Evolutionary conservation across 2,888 invertebrate genomes (phyloP), one percentile per base, ranked within the genome.

Genomic region (Apodemia zela): DNA sequence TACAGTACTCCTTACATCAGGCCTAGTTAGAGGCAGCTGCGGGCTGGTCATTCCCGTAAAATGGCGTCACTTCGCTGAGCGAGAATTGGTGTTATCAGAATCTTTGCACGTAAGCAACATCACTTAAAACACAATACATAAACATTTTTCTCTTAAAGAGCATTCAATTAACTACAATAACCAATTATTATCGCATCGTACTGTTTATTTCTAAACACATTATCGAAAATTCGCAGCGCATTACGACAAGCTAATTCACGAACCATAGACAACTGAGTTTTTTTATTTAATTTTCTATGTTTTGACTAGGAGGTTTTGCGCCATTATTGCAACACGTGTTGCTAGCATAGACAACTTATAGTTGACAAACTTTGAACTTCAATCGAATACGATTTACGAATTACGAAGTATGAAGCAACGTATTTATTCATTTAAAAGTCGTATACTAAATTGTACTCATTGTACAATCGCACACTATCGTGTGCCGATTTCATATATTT

Each of bases 1-100:
- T 75, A 84, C 74, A 82, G 80, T 78, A 79, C 84, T 86, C 87
- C 88, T 90, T 86, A 90, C 90, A 90, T 89, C 85, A 81, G 88
- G 88, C 85, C 86, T 84, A 86, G 76, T 85, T 78, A 79, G 85
- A 87, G 82, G 87, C 92, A 87, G 89, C 90, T 87, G 87, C 90
- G 84, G 88, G 89, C 92, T 90, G 91, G 85, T 91, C 92, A 92
- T 91, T 90, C 91, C 91, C 91, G 91, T 92, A 92, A 92, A 92
- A 92, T 92, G 92, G 92, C 92, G 92, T 92, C 92, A 92, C 91
- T 91, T 83, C 83, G 83, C 85, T 79, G 82, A 82, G 86, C 82
- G 89, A 89, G 84, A 84, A 88, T 87, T 85, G 81, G 84, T 85
- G 80, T 81, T 86, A 87, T 87, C 85, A 87, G 82, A 84, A 81